Evolutionary conservation across 1,140 invertebrate species (phyloP), one percentile per base, ranked within the genome.

Genomic region (Oncopeltus fasciatus): DNA sequence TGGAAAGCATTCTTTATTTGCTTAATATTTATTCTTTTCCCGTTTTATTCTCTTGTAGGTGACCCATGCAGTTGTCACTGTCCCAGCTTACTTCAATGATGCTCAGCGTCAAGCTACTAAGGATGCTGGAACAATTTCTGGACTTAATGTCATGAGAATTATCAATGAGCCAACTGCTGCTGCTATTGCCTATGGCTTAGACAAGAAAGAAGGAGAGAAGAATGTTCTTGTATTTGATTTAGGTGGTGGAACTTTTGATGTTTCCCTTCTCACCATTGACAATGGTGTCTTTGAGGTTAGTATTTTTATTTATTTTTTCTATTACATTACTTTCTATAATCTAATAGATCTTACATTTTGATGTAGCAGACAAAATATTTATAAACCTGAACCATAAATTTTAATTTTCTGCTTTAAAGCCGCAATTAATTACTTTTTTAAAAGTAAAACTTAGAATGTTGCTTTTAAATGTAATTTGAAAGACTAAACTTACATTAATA

Each of bases 111-210:
- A 96, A 76, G 94, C 95, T 2, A 98, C 95, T 27, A 99, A 98
- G 71, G 83, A 91, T 74, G 88, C 90, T 64, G 88, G 89, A 68
- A 83, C 82, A 14, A 91, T 91, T 68, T 89, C 95, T 67, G 95
- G 95, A 67, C 80, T 99, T 47, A 88, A 89, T 68, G 95, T 99
- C 1, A 95, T 99, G 91, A 85, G 97, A 76, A 99, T 99, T 69
- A 99, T 99, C 72, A 99, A 99, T 73, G 97, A 99, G 74, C 97
- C 97, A n/a, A 99, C 96, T 28, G 96, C 97, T 4, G 97, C 97
- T 59, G 97, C 97, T 64, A 98, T 99, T 77, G 97, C 97, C 64
- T 99, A 99, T 71, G 97, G 97, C 76, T 80, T 99, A 65, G 96
- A 99, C 78, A 99, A 99, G 77, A 97, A 95, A 73, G 94, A 97